phyloP scores from a whole-genome alignment of 2,113 vertebrate genomes.

The Platysteira castanea region DNA sequence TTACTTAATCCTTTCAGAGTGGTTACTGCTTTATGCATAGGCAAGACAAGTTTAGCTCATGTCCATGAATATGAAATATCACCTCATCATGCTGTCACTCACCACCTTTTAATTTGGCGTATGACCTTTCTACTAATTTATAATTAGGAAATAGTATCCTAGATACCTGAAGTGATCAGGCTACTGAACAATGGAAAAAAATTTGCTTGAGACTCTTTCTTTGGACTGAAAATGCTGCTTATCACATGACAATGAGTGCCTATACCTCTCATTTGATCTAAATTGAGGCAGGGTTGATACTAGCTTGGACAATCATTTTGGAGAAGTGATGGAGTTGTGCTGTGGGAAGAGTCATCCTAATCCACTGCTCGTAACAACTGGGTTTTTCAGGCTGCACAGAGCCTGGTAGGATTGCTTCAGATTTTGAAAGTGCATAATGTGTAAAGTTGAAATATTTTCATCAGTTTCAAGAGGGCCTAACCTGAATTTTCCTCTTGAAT shows the following conservation, averaged over 20 bases:
- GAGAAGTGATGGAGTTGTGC: neutral
- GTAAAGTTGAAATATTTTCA: neutral
- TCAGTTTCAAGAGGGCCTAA: neutral
- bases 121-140: neutral
- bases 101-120: neutral
- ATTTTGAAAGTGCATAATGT: neutral
- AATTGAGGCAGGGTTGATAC: neutral
- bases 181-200: neutral
- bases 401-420: neutral
- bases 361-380: neutral
- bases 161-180: neutral
- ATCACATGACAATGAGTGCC: neutral
- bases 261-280: neutral
- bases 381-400: neutral
- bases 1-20: neutral
- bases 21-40: neutral
- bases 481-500: neutral
- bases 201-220: neutral
- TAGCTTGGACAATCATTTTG: neutral
- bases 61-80: neutral
- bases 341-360: neutral
- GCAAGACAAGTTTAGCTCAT: neutral
- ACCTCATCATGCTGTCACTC: neutral
- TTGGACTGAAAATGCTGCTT: neutral
- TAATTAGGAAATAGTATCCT: slow-evolving; percentile 19